Conservation (phyloP, 2,113 vertebrate species). For the Hemiprocne comata region DNA sequence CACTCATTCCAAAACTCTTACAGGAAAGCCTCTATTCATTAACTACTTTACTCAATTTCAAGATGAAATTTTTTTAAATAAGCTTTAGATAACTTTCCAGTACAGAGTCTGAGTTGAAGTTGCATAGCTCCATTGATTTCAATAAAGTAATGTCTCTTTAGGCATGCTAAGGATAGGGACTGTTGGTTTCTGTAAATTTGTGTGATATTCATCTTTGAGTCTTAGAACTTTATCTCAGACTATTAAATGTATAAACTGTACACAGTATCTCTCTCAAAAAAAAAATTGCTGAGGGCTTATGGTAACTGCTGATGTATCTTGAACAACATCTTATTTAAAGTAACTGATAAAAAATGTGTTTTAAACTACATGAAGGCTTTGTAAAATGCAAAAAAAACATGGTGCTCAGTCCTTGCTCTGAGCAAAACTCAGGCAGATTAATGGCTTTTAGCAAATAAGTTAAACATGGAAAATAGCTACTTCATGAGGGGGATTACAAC, state of each 20-base stretch:
- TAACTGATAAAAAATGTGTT: background rate
- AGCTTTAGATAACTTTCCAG: background rate
- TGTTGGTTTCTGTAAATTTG: background rate
- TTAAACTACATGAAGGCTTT: background rate
- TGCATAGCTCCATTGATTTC: background rate
- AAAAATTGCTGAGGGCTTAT: background rate
- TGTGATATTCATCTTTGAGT: background rate
- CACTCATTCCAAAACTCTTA: background rate
- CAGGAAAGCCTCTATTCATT: background rate
- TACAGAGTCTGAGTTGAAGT: background rate
- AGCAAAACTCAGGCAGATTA: background rate
- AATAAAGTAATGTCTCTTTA: background rate
- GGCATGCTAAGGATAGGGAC: background rate
- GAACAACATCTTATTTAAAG: background rate
- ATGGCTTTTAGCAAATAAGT: background rate
- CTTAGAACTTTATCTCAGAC: conserved; percentile 29
- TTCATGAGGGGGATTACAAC: background rate
- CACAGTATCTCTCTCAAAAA: background rate
- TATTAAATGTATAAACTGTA: background rate
- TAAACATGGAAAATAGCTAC: background rate
- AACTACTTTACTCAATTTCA: background rate
- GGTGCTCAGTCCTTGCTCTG: background rate
- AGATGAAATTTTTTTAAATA: conserved; percentile 19
- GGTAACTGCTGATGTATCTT: background rate
- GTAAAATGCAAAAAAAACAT: background rate